Evolutionary conservation across 2,113 vertebrate species (phyloP).

Genomic region (Rutilus rutilus): DNA sequence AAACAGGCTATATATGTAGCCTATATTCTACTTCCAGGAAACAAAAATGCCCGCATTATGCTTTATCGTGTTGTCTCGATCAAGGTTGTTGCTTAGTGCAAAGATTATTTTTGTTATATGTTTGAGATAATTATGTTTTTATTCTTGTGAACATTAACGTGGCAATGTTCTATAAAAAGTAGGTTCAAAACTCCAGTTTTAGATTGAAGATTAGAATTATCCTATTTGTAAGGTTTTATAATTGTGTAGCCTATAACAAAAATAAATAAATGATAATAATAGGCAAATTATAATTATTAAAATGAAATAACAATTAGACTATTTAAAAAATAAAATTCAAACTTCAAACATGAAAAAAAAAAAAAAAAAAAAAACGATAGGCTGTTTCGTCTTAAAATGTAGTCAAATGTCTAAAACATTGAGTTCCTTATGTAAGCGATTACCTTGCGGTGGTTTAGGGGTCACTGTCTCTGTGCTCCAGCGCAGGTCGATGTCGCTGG

Average conservation of each 20-base stretch:
- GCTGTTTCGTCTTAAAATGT: not conserved
- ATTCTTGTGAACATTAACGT: not conserved
- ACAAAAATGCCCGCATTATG: not conserved
- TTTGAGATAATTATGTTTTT: not conserved
- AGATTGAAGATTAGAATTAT: too few species aligned
- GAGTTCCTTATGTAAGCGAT: not conserved
- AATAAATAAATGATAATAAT: not conserved
- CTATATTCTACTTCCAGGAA: not conserved
- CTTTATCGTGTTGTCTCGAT: not conserved
- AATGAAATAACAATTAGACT: not conserved
- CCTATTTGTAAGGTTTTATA: not conserved
- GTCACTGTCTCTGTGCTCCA: conserved; percentile 68
- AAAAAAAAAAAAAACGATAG: not conserved
- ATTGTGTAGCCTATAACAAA: not conserved
- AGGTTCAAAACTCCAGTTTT: too few species aligned
- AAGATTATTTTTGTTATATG: not conserved
- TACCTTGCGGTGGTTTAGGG: conserved; percentile 50
- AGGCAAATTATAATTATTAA: not conserved
- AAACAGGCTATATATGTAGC: not conserved
- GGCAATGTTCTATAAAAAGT: not conserved
- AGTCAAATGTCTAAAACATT: not conserved
- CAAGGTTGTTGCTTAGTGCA: not conserved
- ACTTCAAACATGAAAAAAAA: not conserved
- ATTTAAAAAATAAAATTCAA: not conserved
- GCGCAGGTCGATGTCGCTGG: conserved; percentile 65